Evolutionary conservation across 2,888 invertebrate species (phyloP).

Genomic region (Pristionchus japonicus): DNA sequence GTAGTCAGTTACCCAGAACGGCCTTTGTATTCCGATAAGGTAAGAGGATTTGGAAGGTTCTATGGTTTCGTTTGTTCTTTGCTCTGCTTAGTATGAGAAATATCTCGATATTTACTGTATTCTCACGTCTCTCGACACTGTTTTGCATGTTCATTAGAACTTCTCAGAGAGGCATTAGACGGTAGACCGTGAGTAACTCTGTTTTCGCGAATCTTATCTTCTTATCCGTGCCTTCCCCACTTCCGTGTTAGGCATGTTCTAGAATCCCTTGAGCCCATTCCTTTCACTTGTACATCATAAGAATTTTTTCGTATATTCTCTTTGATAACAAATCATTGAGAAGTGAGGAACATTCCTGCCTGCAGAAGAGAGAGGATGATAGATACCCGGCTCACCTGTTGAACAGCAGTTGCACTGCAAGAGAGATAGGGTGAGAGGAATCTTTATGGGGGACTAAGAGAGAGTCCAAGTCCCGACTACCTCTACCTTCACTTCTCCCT

Average conservation of each 20-base stretch:
- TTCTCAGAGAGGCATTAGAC: no score
- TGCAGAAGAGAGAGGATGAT: neutral
- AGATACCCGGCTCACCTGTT: neutral
- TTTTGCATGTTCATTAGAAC: neutral
- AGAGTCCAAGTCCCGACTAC: neutral
- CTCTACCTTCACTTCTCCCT: neutral
- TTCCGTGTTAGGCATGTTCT: neutral
- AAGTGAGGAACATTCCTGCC: neutral
- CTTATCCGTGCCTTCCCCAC: neutral
- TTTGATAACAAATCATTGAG: no score
- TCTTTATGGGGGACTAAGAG: constrained; percentile 26
- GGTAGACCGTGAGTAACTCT: neutral
- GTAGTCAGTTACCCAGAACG: neutral
- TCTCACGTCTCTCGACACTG: neutral
- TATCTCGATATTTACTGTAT: neutral
- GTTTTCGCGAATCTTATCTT: neutral
- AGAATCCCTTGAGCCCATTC: neutral
- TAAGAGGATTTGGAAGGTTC: neutral
- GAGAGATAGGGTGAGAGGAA: neutral
- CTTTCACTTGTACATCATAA: no score
- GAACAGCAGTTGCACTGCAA: constrained; percentile 26
- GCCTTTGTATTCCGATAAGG: neutral
- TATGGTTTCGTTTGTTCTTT: neutral
- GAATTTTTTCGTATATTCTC: no score
- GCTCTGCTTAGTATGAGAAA: no score